phyloP scores from a whole-genome alignment of 2,888 invertebrate genomes.

The Criorhina ranunculi region DNA sequence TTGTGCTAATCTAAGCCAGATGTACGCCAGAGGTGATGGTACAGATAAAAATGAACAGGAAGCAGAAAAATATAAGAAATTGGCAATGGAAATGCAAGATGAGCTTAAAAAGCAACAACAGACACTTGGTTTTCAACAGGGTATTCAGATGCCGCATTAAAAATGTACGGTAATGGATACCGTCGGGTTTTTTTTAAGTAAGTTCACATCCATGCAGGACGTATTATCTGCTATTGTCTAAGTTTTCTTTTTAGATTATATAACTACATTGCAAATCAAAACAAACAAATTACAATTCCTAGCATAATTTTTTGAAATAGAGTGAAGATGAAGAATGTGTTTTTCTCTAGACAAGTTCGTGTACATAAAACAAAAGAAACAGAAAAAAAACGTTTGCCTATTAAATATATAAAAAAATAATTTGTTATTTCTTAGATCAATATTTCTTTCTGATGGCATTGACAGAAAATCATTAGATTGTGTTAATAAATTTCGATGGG shows the following conservation, averaged over 20 bases:
- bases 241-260: conserved; percentile 28
- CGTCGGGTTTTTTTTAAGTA: conserved; percentile 1
- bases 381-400: conserved; percentile 20
- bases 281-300: conserved; percentile 36
- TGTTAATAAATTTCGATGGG: conserved; percentile 24
- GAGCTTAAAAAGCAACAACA: conserved; percentile 87
- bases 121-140: conserved; percentile 86
- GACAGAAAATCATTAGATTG: not conserved
- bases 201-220: conserved; percentile 19
- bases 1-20: conserved; percentile 95
- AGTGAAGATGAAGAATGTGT: conserved; percentile 37
- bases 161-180: not conserved
- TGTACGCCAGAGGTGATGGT: conserved; percentile 94
- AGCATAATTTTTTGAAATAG: conserved; percentile 40
- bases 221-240: conserved; percentile 21
- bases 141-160: conserved; percentile 82
- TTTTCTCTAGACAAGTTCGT: conserved; percentile 29
- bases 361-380: conserved; percentile 26
- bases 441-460: not conserved
- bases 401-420: not conserved
- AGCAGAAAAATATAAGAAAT: conserved; percentile 89
- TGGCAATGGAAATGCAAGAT: conserved; percentile 89
- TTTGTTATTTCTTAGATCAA: conserved; percentile 10
- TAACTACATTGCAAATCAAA: conserved; percentile 30
- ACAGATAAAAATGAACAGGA: conserved; percentile 89